A percentile compares a stretch with the other conserved stretches of the same genome.
Evolutionary conservation across 2,888 invertebrate genomes (phyloP).

Genomic region (Mimachlamys varia): DNA sequence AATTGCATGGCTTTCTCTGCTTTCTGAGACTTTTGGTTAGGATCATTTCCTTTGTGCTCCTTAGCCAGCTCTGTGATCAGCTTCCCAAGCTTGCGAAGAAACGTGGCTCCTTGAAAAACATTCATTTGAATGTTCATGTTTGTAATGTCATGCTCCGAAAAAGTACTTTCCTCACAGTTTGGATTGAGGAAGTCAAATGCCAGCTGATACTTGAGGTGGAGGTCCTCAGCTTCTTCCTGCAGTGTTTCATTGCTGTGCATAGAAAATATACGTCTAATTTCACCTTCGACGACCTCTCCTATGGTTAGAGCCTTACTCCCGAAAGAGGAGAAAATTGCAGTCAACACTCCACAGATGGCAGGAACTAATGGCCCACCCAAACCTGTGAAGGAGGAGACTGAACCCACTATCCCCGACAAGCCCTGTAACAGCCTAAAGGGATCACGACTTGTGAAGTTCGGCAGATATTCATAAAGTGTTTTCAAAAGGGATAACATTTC

Average conservation of each 20-base stretch:
- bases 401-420: not conserved
- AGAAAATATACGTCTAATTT: not conserved
- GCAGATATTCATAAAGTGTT: not conserved
- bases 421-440: not conserved
- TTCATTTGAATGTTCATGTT: constrained; percentile 10
- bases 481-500: not conserved
- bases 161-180: not conserved
- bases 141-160: not conserved
- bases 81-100: not conserved
- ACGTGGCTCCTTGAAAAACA: not conserved
- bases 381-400: not conserved
- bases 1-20: not conserved
- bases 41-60: not conserved
- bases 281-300: not conserved
- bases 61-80: not conserved
- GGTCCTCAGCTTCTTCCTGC: not conserved
- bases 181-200: not conserved
- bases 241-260: not conserved
- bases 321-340: not conserved
- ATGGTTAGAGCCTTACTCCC: not conserved
- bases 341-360: not conserved
- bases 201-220: not conserved
- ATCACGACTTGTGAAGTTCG: not conserved
- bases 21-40: not conserved
- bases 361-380: not conserved